Evolutionary conservation across 2,888 invertebrate genomes (phyloP).

Genomic region (Acleris sparsana): DNA sequence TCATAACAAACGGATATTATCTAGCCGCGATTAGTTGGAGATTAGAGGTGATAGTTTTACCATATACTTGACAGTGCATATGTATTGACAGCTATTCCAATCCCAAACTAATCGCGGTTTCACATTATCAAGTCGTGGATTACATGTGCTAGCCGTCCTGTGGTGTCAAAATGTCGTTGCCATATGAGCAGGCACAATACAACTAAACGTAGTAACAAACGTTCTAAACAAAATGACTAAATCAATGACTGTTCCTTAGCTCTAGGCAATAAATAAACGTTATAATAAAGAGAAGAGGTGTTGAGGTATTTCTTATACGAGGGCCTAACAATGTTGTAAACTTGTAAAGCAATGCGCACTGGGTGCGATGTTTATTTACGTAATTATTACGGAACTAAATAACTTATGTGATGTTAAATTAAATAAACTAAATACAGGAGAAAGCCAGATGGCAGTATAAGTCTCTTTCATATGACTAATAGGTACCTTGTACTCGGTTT

Average conservation of each 20-base stretch:
- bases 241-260: conserved; percentile 72
- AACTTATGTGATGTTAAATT: background rate
- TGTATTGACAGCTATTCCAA: no score
- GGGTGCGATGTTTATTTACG: conserved; percentile 15
- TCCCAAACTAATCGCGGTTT: no score
- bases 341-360: conserved; percentile 6
- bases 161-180: conserved; percentile 39
- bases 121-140: background rate
- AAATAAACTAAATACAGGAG: background rate
- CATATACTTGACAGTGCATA: no score
- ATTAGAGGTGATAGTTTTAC: no score
- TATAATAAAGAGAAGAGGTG: conserved; percentile 47
- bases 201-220: conserved; percentile 42
- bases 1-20: no score
- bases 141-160: no score
- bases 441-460: background rate
- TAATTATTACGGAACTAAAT: background rate
- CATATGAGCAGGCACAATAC: conserved; percentile 60
- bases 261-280: conserved; percentile 67
- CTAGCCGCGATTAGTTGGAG: no score
- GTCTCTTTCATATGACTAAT: background rate
- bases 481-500: no score
- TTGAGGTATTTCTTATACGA: conserved; percentile 70
- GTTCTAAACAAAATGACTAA: conserved; percentile 74
- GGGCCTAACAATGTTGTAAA: conserved; percentile 54